Conservation (phyloP, 2,888 invertebrate species). For the Cyclophora albipunctata region DNA sequence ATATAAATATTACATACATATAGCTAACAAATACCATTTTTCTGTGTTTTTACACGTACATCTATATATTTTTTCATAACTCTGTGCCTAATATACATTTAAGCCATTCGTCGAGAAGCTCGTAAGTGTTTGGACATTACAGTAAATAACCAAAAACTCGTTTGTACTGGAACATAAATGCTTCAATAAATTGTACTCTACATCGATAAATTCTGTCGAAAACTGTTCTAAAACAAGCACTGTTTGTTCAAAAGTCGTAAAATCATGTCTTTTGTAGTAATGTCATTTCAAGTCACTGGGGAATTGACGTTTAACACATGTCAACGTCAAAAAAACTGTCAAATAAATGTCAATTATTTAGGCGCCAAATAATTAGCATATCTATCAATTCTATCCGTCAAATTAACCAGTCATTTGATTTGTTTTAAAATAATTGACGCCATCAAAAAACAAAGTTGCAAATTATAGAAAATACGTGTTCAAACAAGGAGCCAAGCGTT, state of each 20-base stretch:
- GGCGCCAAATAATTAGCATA: constrained; percentile 14
- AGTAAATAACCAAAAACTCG: constrained; percentile 38
- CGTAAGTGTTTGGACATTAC: constrained; percentile 51
- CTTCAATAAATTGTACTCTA: constrained; percentile 33
- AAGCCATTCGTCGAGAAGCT: constrained; percentile 69
- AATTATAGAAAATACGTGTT: constrained; percentile 3
- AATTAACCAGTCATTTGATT: no score
- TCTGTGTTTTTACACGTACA: constrained; percentile 65
- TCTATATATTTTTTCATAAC: constrained; percentile 58
- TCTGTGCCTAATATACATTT: constrained; percentile 73
- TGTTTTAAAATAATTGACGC: not conserved
- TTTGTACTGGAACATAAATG: constrained; percentile 43
- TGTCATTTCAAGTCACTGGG: not conserved
- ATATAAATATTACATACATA: constrained; percentile 63
- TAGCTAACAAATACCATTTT: constrained; percentile 53
- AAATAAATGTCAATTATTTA: constrained; percentile 1
- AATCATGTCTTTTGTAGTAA: no score
- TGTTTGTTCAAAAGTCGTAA: no score
- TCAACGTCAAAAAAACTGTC: not conserved
- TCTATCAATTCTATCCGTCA: constrained; percentile 9
- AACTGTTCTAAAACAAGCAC: constrained; percentile 10
- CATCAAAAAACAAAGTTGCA: not conserved
- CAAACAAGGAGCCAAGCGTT: constrained; percentile 36
- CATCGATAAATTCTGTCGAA: constrained; percentile 14
- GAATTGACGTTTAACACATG: not conserved